phyloP scores from a whole-genome alignment of 2,113 vertebrate species.

The Struthidea cinerea region DNA sequence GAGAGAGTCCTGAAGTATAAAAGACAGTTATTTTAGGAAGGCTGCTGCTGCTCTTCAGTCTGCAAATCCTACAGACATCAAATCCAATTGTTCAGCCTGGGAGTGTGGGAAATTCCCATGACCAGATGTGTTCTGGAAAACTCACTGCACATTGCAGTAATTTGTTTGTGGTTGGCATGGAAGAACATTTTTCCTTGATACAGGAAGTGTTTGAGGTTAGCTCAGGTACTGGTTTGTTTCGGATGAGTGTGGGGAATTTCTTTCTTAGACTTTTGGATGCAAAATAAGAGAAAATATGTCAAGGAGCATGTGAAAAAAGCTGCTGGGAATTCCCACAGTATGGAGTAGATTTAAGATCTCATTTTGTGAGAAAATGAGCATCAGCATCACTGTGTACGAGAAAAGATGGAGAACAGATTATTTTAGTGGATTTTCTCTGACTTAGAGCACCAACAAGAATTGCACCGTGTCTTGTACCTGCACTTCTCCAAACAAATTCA shows the following conservation, averaged over 20 bases:
- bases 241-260: not conserved
- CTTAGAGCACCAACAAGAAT: not conserved
- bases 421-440: not conserved
- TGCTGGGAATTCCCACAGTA: not conserved
- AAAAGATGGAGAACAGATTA: not conserved
- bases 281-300: not conserved
- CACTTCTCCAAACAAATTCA: not conserved
- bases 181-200: not conserved
- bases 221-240: not conserved
- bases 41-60: not conserved
- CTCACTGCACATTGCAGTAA: not conserved
- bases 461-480: not conserved
- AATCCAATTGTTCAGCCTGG: not conserved
- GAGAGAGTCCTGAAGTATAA: not conserved
- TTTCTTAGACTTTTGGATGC: not conserved
- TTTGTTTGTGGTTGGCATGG: not conserved
- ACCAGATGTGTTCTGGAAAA: not conserved
- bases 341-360: not conserved
- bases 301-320: not conserved
- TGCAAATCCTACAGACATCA: not conserved
- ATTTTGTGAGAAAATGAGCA: not conserved
- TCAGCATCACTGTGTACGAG: not conserved
- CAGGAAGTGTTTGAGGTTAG: not conserved
- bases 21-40: not conserved
- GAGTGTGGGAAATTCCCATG: not conserved